These are phyloP conservation scores for Sycobia sp. DNA, from an alignment of 1,140 invertebrate genomes.

Conservation along the genomic window DNA sequence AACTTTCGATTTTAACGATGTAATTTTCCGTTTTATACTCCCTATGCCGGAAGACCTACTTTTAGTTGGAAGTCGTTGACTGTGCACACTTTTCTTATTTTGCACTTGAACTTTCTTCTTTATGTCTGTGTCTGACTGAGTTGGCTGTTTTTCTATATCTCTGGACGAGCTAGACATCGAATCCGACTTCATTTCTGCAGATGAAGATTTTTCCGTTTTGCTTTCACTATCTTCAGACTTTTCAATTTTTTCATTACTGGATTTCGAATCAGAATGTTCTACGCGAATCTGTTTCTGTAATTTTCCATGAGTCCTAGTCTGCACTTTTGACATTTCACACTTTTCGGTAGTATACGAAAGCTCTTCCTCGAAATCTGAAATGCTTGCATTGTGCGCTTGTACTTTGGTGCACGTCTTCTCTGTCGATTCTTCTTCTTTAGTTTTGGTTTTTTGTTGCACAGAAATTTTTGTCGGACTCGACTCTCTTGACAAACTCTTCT, in stretches of 20 bases:
- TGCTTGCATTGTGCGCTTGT: slow-evolving; percentile 48
- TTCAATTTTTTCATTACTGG: slow-evolving; percentile 10
- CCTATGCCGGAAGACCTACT: not conserved
- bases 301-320: slow-evolving; percentile 30
- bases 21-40: slow-evolving; percentile 9
- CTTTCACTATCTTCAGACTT: slow-evolving; percentile 11
- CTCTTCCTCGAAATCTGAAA: slow-evolving; percentile 51
- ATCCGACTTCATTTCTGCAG: slow-evolving; percentile 4
- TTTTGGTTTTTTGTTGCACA: slow-evolving; percentile 30
- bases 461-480: slow-evolving; percentile 24
- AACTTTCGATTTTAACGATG: slow-evolving; percentile 13
- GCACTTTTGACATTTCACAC: slow-evolving; percentile 23
- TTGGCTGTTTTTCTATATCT: not conserved
- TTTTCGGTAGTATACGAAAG: slow-evolving; percentile 40
- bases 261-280: slow-evolving; percentile 18
- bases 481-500: slow-evolving; percentile 15
- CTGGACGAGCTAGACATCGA: not conserved
- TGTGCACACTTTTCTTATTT: slow-evolving; percentile 8
- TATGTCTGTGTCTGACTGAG: slow-evolving; percentile 5
- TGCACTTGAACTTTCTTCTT: not conserved
- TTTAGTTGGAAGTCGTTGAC: slow-evolving; percentile 1
- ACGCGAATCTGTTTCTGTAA: slow-evolving; percentile 39
- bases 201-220: slow-evolving; percentile 13
- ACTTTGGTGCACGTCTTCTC: slow-evolving; percentile 33
- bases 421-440: slow-evolving; percentile 35